phyloP scores from a whole-genome alignment of 1,140 invertebrate species.

The Hypothenemus hampei region DNA sequence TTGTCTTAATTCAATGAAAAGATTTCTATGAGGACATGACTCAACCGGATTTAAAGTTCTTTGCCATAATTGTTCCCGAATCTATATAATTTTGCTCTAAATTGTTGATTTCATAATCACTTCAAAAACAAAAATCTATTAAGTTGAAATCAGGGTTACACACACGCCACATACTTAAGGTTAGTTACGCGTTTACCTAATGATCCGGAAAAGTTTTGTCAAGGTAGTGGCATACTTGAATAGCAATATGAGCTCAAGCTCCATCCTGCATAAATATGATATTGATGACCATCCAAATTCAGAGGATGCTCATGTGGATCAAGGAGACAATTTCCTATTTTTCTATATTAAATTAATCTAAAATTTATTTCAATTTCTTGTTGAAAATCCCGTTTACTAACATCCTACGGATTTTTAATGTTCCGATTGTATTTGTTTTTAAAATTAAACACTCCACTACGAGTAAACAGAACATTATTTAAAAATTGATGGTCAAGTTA shows the following conservation, averaged over 20 bases:
- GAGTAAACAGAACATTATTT: background rate
- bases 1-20: background rate
- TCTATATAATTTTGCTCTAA: background rate
- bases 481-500: background rate
- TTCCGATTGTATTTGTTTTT: no score
- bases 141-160: no score
- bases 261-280: no score
- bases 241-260: background rate
- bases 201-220: no score
- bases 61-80: background rate
- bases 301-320: background rate
- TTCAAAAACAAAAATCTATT: background rate
- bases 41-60: background rate
- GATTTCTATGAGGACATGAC: background rate
- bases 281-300: background rate
- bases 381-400: background rate
- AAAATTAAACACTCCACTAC: background rate
- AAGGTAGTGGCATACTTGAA: no score
- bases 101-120: background rate
- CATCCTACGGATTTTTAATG: background rate
- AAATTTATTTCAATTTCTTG: background rate
- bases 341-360: background rate
- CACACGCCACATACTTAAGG: no score
- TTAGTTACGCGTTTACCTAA: no score
- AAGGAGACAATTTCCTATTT: background rate